Evolutionary conservation across 1,140 invertebrate species (phyloP).

Genomic region (Meloidogyne hapla): DNA sequence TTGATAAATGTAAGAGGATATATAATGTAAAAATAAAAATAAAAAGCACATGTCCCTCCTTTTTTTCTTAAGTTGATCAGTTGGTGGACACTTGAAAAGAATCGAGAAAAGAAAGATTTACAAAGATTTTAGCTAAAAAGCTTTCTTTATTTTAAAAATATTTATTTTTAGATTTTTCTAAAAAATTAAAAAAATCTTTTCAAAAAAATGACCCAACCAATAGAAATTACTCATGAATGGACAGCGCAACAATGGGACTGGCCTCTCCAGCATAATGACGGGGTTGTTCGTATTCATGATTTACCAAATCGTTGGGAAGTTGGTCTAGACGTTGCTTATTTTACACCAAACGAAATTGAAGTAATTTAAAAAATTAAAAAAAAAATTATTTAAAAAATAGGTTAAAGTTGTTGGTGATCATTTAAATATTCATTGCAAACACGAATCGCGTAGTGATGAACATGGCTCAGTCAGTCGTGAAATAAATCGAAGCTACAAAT

Average conservation of each 20-base stretch:
- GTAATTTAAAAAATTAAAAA: conserved; percentile 23
- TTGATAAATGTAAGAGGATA: too few relatives aligned
- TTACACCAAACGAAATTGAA: conserved; percentile 61
- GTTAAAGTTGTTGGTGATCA: conserved; percentile 58
- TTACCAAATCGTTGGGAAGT: conserved; percentile 62
- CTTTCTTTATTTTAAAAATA: too few relatives aligned
- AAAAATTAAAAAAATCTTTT: neutral
- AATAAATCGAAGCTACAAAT: conserved; percentile 59
- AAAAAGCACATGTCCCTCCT: too few relatives aligned
- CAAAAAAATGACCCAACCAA: neutral
- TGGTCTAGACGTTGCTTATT: conserved; percentile 59
- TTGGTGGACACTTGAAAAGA: too few relatives aligned
- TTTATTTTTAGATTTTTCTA: too few relatives aligned
- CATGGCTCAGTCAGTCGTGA: conserved; percentile 60
- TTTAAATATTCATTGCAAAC: conserved; percentile 59
- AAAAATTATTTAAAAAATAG: conserved; percentile 17
- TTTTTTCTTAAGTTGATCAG: too few relatives aligned
- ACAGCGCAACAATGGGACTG: conserved; percentile 28
- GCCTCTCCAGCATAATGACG: conserved; percentile 30
- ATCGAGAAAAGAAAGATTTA: too few relatives aligned
- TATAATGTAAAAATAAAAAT: too few relatives aligned
- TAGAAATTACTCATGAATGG: conserved; percentile 29
- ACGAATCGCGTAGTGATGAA: conserved; percentile 56
- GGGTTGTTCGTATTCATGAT: conserved; percentile 55
- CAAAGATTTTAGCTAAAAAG: too few relatives aligned